phyloP scores from a whole-genome alignment of 1,140 invertebrate genomes.

The Mylabris phalerata region DNA sequence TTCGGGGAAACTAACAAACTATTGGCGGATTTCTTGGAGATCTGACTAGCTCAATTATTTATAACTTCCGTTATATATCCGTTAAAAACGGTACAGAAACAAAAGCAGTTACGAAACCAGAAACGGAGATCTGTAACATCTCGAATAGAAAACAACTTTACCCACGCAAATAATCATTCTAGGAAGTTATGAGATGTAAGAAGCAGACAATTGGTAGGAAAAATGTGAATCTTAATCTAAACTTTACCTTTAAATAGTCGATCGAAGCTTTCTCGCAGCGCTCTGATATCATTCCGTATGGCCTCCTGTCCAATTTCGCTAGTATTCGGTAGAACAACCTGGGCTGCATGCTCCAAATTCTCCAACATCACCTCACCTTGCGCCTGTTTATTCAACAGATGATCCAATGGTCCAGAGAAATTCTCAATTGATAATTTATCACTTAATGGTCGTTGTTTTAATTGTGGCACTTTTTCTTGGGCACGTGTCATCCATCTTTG shows the following conservation, averaged over 20 bases:
- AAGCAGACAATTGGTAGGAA: no score
- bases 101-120: no score
- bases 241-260: constrained; percentile 53
- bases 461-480: constrained; percentile 79
- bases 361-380: constrained; percentile 84
- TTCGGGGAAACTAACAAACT: no score
- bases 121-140: no score
- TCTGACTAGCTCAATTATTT: no score
- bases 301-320: constrained; percentile 69
- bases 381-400: constrained; percentile 80
- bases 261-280: constrained; percentile 77
- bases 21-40: no score
- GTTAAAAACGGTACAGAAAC: no score
- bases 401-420: constrained; percentile 77
- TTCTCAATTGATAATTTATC: constrained; percentile 85
- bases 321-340: constrained; percentile 77
- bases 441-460: constrained; percentile 75
- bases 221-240: no score
- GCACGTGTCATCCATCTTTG: constrained; percentile 77
- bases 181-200: no score
- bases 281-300: constrained; percentile 78
- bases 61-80: no score
- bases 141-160: no score
- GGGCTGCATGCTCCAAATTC: constrained; percentile 75
- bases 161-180: no score